Evolutionary conservation across 2,113 vertebrate genomes (phyloP).

Genomic region (Chrysochloris asiatica): DNA sequence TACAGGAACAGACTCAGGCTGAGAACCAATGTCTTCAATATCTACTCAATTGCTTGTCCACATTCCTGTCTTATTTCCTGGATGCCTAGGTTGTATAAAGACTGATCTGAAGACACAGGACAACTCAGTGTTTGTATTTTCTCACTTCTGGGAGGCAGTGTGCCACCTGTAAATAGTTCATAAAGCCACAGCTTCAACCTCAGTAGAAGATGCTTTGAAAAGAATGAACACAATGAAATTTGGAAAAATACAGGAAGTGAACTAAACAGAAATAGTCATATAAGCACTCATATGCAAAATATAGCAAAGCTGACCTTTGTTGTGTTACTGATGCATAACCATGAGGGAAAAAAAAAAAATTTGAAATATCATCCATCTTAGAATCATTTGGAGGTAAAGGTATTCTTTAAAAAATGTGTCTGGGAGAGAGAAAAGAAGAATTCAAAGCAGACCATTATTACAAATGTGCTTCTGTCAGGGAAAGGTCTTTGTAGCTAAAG

Average conservation of each 20-base stretch:
- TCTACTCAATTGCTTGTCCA: no score
- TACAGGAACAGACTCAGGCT: neutral
- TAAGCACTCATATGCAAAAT: neutral
- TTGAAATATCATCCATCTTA: constrained; percentile 44
- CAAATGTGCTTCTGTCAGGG: neutral
- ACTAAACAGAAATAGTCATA: neutral
- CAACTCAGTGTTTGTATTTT: neutral
- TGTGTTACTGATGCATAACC: constrained; percentile 8
- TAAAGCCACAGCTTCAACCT: neutral
- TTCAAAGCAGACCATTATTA: constrained; percentile 40
- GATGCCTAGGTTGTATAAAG: neutral
- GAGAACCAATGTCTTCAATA: neutral
- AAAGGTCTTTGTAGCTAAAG: constrained; percentile 57
- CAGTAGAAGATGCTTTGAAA: constrained; percentile 26
- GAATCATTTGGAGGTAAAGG: neutral
- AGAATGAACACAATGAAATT: neutral
- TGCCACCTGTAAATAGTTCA: neutral
- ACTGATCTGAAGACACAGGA: neutral
- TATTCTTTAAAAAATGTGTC: neutral
- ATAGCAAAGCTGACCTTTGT: constrained; percentile 44
- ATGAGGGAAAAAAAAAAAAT: neutral
- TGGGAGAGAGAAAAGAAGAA: constrained; percentile 44
- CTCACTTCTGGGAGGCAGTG: neutral
- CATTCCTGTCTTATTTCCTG: neutral
- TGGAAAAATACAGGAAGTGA: neutral